Percentiles rank a stretch among this genome's conserved stretches.
These are phyloP conservation scores for Neoniphon sammara DNA, from an alignment of 2,797 vertebrate species.

Conservation along the genomic window DNA sequence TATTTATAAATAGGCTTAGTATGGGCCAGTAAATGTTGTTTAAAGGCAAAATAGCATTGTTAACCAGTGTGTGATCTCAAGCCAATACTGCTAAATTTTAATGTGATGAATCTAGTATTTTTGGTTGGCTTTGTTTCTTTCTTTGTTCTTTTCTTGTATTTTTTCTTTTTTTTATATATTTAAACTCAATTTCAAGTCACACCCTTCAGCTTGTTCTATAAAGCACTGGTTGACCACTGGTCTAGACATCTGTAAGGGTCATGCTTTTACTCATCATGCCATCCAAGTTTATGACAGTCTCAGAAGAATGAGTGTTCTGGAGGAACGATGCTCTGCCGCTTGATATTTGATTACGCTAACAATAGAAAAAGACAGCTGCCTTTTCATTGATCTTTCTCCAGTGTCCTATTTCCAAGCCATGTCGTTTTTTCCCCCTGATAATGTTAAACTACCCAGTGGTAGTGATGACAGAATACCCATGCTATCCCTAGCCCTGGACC, in stretches of 20 bases:
- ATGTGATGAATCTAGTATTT: background rate
- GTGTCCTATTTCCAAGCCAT: constrained; percentile 71
- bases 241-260: background rate
- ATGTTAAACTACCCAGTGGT: constrained; percentile 27
- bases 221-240: constrained; percentile 13
- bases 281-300: constrained; percentile 31
- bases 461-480: background rate
- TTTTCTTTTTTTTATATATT: background rate
- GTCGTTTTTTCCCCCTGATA: constrained; percentile 9
- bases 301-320: constrained; percentile 44
- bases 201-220: constrained; percentile 14
- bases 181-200: background rate
- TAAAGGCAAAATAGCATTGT: background rate
- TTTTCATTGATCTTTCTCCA: constrained; percentile 77
- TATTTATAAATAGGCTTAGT: background rate
- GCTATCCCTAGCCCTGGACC: background rate
- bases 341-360: constrained; percentile 81
- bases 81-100: background rate
- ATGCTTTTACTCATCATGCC: constrained; percentile 40
- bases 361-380: constrained; percentile 79
- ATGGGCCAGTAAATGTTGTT: background rate
- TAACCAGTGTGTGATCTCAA: too few species aligned
- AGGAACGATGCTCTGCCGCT: constrained; percentile 59
- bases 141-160: background rate
- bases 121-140: background rate